Percentiles rank a stretch among this genome's conserved stretches.
Evolutionary conservation across 2,797 vertebrate species (phyloP).

Genomic region (Steatocranus sp.): DNA sequence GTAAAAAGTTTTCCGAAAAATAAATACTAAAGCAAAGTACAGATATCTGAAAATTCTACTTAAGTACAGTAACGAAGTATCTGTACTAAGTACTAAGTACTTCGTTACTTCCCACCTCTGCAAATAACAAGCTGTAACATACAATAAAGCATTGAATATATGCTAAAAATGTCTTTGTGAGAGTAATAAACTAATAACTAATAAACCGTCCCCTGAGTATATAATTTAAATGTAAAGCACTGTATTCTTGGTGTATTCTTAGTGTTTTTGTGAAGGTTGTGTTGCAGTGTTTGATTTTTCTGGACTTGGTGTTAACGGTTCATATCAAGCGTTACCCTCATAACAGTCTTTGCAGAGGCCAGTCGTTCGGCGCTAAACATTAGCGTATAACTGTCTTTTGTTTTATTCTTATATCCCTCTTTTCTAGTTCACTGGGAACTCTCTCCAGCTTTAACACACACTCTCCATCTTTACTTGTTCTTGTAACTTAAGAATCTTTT

Average conservation of each 20-base stretch:
- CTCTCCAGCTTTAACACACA: slow-evolving; percentile 6
- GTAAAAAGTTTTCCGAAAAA: background rate
- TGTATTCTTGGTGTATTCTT: background rate
- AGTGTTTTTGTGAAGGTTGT: background rate
- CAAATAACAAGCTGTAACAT: background rate
- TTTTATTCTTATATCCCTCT: slow-evolving; percentile 31
- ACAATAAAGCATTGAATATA: background rate
- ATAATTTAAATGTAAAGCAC: background rate
- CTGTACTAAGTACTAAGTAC: no score
- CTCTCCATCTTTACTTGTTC: slow-evolving; percentile 1
- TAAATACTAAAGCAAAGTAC: background rate
- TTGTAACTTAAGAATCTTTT: slow-evolving; percentile 54
- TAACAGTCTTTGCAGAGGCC: background rate
- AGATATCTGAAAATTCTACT: background rate
- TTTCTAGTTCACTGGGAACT: background rate
- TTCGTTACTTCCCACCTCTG: background rate
- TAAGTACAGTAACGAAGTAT: fast-evolving
- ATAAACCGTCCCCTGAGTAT: background rate
- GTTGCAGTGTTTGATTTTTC: background rate
- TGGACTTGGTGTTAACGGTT: slow-evolving; percentile 1
- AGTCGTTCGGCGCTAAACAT: slow-evolving; percentile 7
- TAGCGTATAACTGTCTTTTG: slow-evolving; percentile 30
- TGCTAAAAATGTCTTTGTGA: background rate
- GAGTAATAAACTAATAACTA: background rate
- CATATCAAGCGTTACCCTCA: slow-evolving; percentile 2